Evolutionary conservation across 1,140 invertebrate species (phyloP), one percentile per base, ranked within the genome.

Genomic region (Atta colombica): DNA sequence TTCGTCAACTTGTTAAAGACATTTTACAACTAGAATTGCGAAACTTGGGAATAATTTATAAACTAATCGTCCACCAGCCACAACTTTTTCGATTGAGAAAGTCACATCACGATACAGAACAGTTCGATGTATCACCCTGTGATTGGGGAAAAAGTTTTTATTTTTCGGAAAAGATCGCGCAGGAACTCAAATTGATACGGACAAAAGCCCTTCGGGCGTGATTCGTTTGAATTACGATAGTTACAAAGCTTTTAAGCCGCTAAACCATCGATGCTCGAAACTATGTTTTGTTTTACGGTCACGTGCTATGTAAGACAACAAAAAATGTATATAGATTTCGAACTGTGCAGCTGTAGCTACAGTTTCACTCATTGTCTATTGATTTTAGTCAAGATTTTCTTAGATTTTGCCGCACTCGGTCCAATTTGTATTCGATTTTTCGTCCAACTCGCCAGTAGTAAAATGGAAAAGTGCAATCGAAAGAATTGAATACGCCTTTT

Each of bases 221-320:
- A 91, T 88, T 88, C 78, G 81, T 87, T 91, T 82, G 90, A 91
- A 81, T 77, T 87, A 69, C 68, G 69, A 77, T 68, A 65, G 77
- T 90, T 78, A 68, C 80, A 69, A 63, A 89, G 85, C 85, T 86
- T 89, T 90, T 89, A 86, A 85, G 86, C 86, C 80, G 60, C 68
- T 66, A 89, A 86, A 90, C 81, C 86, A 78, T 77, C 77, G 65
- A 72, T 81, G 86, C 63, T 74, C 65, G 53, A 82, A 75, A 71
- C 77, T 87, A 60, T 31, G 75, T 86, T 92, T 87, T 87, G 85
- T 87, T 85, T 89, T 45, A 60, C 53, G 14, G 16, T 74, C 77
- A 63, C 28, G 51, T 87, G 51, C 16, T 77, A 53, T 68, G 89
- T 78, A 66, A 61, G 80, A 63, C 74, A 31, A 75, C 45, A 69